Percentiles rank a stretch among this genome's conserved stretches.
phyloP scores from a whole-genome alignment of 1,140 invertebrate species.

The Drosophila sproati region DNA sequence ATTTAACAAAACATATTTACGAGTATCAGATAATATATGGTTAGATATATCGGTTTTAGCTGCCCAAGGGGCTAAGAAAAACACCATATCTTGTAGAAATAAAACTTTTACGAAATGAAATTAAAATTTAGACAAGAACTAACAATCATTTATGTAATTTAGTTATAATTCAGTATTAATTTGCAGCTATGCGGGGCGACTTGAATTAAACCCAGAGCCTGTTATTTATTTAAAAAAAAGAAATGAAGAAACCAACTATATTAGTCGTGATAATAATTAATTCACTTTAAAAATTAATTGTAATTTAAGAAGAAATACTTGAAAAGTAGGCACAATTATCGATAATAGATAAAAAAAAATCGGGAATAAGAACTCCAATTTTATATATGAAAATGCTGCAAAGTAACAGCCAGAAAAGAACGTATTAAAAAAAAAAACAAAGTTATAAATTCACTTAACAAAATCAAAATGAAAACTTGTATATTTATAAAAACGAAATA shows the following conservation, averaged over 20 bases:
- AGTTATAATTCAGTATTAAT: slow-evolving; percentile 22
- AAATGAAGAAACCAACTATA: slow-evolving; percentile 36
- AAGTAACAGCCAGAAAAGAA: background rate
- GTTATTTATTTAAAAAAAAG: background rate
- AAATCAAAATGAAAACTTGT: slow-evolving; percentile 37
- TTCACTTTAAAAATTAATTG: slow-evolving; percentile 43
- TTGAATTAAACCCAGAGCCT: background rate
- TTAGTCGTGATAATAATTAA: slow-evolving; percentile 70
- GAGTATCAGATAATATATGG: slow-evolving; percentile 19
- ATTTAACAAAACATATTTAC: slow-evolving; percentile 15
- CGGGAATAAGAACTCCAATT: slow-evolving; percentile 30
- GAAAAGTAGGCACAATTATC: slow-evolving; percentile 71
- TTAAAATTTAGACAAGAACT: slow-evolving; percentile 17
- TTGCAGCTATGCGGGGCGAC: slow-evolving; percentile 5
- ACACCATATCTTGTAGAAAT: slow-evolving; percentile 68
- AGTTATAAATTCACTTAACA: slow-evolving; percentile 14
- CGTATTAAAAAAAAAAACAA: slow-evolving; percentile 5
- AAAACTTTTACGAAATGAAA: slow-evolving; percentile 7
- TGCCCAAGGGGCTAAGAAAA: slow-evolving; percentile 45
- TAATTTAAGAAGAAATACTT: slow-evolving; percentile 65
- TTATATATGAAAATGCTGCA: slow-evolving; percentile 41
- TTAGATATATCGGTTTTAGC: slow-evolving; percentile 42
- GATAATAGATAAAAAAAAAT: slow-evolving; percentile 40
- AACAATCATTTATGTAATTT: slow-evolving; percentile 22
- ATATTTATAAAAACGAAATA: slow-evolving; percentile 32